A percentile compares a stretch with the other conserved stretches of the same genome.
Conservation (phyloP, 2,888 invertebrate genomes). For the Sarcophaga caerulescens region DNA sequence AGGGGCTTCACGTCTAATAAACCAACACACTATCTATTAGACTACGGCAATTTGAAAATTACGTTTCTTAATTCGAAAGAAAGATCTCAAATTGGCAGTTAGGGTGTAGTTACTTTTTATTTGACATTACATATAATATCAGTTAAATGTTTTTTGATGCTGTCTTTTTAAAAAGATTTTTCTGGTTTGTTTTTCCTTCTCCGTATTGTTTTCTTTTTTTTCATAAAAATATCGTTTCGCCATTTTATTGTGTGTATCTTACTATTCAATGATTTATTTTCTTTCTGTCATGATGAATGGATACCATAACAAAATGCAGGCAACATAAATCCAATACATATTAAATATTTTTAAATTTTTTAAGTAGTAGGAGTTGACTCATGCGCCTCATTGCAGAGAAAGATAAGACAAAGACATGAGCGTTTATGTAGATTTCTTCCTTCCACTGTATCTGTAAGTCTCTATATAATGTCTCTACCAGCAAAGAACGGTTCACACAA, state of each 20-base stretch:
- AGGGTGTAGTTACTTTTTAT: no score
- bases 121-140: no score
- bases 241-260: conserved; percentile 19
- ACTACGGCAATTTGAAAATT: no score
- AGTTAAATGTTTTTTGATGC: no score
- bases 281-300: conserved; percentile 39
- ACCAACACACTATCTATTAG: no score
- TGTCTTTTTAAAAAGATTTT: no score
- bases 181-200: no score
- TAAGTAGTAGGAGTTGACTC: conserved; percentile 35
- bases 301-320: conserved; percentile 31
- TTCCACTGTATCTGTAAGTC: background rate
- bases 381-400: conserved; percentile 25
- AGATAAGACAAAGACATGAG: conserved; percentile 63
- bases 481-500: conserved; percentile 2
- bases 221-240: conserved; percentile 39
- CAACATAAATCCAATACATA: conserved; percentile 24
- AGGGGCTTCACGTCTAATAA: no score
- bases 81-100: no score
- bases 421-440: conserved; percentile 62
- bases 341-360: conserved; percentile 39
- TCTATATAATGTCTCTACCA: no score
- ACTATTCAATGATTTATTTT: conserved; percentile 58
- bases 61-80: no score
- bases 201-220: no score